Evolutionary conservation across 2,888 invertebrate genomes (phyloP), one percentile per base, ranked within the genome.

Genomic region (Diaprepes abbreviatus): DNA sequence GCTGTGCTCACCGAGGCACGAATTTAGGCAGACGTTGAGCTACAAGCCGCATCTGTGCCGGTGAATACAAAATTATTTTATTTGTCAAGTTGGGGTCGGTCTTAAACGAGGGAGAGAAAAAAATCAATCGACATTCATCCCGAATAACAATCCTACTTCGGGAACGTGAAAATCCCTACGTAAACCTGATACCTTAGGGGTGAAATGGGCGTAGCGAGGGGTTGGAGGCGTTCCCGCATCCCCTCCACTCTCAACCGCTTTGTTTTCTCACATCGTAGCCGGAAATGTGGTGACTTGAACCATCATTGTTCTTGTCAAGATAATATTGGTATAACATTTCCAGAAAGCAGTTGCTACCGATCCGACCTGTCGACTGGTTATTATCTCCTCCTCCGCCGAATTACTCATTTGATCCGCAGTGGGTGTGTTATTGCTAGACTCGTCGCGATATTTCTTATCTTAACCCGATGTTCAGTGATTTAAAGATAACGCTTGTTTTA

Each of bases 221-320:
- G 83, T 83, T 81, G 79, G 78, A 64, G 82, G 81, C 81, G 81
- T 79, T 63, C 66, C 73, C 66, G 69, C 64, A 48, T 59, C 67
- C 72, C 73, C 81, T 80, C 82, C 83, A 81, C 81, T 76, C 12
- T 75, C 78, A 74, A 83, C 81, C 83, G 81, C 83, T 84, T 84
- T 83, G 83, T 84, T 83, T 84, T 83, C 83, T 76, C 82, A 81
- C 81, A 81, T 79, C 81, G 82, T 81, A 81, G 82, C 83, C 83
- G 84, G 84, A 84, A 84, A 84, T 84, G 84, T 82, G 84, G 84
- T 83, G 80, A 82, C 83, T 83, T 83, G 83, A 83, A 84, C 83
- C 84, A 84, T 84, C 83, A 84, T 84, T 84, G 85, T 84, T 84
- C 83, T 83, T 83, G 82, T 78, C 84, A 84, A 81, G 83, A 84